Conservation (phyloP, 2,113 vertebrate genomes). For the Terrapene triunguis region DNA sequence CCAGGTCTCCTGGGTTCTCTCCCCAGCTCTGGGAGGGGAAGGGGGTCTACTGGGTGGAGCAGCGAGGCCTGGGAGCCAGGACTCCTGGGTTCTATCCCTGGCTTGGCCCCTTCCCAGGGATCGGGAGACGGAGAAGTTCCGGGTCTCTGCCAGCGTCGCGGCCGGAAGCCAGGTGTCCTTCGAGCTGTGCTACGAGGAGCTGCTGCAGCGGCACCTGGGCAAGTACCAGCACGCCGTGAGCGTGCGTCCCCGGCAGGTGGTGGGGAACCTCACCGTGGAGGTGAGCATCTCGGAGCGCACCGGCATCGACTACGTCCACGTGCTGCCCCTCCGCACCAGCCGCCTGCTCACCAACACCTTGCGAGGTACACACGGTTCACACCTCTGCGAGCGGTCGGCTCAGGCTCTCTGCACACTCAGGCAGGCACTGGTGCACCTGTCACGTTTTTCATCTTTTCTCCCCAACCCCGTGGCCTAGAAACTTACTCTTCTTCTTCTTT, state of each 20-base stretch:
- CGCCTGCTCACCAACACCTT: conserved; percentile 72
- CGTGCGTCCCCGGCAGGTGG: conserved; percentile 79
- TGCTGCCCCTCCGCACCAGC: conserved; percentile 81
- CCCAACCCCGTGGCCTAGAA: no score
- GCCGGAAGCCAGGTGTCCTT: conserved; percentile 79
- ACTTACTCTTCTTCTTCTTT: no score
- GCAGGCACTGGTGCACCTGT: not conserved
- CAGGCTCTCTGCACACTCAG: not conserved
- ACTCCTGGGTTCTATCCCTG: not conserved
- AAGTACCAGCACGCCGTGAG: conserved; percentile 84
- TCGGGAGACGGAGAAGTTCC: conserved; percentile 85
- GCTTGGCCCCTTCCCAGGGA: conserved; percentile 70
- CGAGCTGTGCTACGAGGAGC: conserved; percentile 82
- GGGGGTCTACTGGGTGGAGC: no score
- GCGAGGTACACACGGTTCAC: conserved; percentile 66
- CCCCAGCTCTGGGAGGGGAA: not conserved
- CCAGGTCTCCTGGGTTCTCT: not conserved
- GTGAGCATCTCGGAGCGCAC: conserved; percentile 83
- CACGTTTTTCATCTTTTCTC: no score
- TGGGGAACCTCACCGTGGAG: conserved; percentile 83
- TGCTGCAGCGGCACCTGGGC: conserved; percentile 81
- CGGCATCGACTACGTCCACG: conserved; percentile 80
- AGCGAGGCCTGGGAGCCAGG: no score
- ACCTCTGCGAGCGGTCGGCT: not conserved
- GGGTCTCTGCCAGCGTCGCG: conserved; percentile 83